These are phyloP conservation scores for Pristis pectinata DNA, from an alignment of 2,797 vertebrate genomes.

Conservation along the genomic window DNA sequence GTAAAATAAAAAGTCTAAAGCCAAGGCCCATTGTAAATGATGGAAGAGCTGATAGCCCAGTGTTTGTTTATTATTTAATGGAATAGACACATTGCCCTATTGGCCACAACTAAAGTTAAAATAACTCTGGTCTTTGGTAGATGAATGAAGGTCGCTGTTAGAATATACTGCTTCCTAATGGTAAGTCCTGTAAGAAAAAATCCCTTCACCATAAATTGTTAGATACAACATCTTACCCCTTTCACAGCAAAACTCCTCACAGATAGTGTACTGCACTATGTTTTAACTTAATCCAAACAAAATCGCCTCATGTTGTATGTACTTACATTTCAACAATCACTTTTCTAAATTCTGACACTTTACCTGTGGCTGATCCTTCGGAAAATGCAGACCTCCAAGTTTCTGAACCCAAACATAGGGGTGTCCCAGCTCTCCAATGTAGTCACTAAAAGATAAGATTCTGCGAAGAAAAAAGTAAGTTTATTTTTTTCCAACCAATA, in stretches of 20 bases:
- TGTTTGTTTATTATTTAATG: background rate
- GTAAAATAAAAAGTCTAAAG: background rate
- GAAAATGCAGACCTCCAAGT: constrained; percentile 86
- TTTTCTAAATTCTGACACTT: background rate
- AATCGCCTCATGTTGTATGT: background rate
- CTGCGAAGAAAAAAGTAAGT: constrained; percentile 51
- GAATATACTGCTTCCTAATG: background rate
- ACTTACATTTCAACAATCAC: background rate
- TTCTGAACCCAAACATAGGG: constrained; percentile 94
- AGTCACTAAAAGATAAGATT: constrained; percentile 78
- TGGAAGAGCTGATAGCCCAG: background rate
- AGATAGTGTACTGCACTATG: background rate
- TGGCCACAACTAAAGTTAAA: background rate
- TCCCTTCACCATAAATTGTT: background rate
- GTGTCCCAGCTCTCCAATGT: constrained; percentile 83
- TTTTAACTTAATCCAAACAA: background rate
- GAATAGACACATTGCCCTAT: background rate
- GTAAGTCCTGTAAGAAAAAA: background rate
- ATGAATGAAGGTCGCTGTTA: background rate
- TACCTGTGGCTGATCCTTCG: constrained; percentile 78
- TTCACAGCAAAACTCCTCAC: background rate
- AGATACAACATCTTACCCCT: background rate
- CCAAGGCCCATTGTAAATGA: background rate
- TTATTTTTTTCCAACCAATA: background rate
- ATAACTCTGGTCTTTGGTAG: background rate